Evolutionary conservation across 1,140 invertebrate species (phyloP).

Genomic region (Pomacea maculata): DNA sequence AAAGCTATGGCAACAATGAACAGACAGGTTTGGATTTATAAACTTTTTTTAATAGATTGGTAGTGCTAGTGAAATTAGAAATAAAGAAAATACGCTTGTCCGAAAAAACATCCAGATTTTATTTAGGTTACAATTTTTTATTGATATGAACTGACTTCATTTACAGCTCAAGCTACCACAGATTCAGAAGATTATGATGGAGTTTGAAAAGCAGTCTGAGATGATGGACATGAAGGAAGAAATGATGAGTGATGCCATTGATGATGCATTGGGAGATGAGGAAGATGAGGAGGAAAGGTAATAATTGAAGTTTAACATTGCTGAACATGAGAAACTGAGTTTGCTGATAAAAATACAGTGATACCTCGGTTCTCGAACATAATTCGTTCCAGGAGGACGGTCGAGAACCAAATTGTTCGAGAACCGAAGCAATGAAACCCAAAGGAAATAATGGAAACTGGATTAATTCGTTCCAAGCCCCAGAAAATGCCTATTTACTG

Average conservation of each 20-base stretch:
- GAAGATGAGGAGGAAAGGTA: constrained; percentile 98
- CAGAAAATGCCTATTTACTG: too few species aligned
- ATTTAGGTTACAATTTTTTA: neutral
- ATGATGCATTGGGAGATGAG: constrained; percentile 98
- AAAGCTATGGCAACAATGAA: constrained; percentile 99
- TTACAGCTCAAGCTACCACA: constrained; percentile 94
- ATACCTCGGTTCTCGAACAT: too few species aligned
- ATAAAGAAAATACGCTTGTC: neutral
- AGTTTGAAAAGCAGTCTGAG: constrained; percentile 99
- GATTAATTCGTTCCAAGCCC: too few species aligned
- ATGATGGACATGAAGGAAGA: constrained; percentile 99
- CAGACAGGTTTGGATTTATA: constrained; percentile 69
- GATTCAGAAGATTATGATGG: constrained; percentile 98
- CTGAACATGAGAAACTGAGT: too few species aligned
- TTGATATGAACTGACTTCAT: constrained; percentile 28
- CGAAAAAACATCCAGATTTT: neutral
- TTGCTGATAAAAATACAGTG: too few species aligned
- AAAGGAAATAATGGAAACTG: too few species aligned
- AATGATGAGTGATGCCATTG: constrained; percentile 99
- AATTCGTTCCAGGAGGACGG: too few species aligned
- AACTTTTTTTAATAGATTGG: too few species aligned
- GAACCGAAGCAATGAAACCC: too few species aligned
- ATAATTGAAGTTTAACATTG: constrained; percentile 10
- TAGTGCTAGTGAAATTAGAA: neutral
- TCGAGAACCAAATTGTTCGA: too few species aligned